A percentile compares a stretch with the other conserved stretches of the same genome.
These are phyloP conservation scores for Epicampocera succincta DNA, from an alignment of 2,888 invertebrate species.

Conservation along the genomic window DNA sequence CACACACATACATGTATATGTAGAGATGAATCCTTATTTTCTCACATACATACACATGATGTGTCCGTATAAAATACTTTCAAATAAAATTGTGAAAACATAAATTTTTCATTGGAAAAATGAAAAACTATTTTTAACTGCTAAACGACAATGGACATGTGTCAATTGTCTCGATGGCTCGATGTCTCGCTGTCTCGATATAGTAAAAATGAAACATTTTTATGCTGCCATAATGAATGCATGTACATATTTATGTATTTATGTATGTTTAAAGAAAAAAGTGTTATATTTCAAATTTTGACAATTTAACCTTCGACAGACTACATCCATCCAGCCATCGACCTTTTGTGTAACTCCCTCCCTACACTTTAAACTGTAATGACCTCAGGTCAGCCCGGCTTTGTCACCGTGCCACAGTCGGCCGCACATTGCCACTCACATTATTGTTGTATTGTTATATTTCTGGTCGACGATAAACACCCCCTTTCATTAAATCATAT, in stretches of 20 bases:
- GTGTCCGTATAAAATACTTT: conserved; percentile 34
- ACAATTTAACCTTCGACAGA: conserved; percentile 55
- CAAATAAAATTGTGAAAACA: conserved; percentile 48
- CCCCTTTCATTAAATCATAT: conserved; percentile 70
- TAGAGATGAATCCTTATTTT: conserved; percentile 41
- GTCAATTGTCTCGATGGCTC: conserved; percentile 27
- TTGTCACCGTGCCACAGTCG: conserved; percentile 28
- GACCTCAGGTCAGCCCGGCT: conserved; percentile 58
- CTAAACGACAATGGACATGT: conserved; percentile 38
- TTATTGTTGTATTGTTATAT: conserved; percentile 46
- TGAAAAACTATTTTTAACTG: conserved; percentile 59
- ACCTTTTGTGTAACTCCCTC: conserved; percentile 50
- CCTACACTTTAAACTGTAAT: conserved; percentile 54
- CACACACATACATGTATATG: no score
- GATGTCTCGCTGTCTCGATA: no score
- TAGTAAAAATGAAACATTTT: conserved; percentile 31
- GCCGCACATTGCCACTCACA: conserved; percentile 41
- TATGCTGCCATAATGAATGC: conserved; percentile 56
- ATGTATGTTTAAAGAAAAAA: conserved; percentile 8
- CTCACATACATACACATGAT: background rate
- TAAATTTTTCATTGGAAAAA: conserved; percentile 64
- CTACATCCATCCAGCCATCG: no score
- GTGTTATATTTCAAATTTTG: conserved; percentile 64
- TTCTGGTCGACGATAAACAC: conserved; percentile 60
- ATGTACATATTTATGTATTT: conserved; percentile 38